Conservation (phyloP, 2,113 vertebrate genomes). For the Pionites leucogaster region DNA sequence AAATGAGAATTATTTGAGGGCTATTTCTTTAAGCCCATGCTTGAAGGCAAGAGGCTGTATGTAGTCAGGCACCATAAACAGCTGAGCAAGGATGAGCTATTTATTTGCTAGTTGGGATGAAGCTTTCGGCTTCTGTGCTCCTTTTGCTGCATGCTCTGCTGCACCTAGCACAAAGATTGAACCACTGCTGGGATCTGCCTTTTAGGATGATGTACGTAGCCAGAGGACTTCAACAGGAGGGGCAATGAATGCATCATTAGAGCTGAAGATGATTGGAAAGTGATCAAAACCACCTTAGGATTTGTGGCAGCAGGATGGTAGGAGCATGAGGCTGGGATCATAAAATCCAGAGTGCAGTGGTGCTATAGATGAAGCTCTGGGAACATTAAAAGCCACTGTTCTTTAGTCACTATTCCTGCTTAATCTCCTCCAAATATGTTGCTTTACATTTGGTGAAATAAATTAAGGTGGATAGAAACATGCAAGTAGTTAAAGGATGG, state of each 20-base stretch:
- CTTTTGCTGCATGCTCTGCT: neutral
- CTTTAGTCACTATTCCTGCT: neutral
- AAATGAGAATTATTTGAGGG: neutral
- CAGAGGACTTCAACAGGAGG: neutral
- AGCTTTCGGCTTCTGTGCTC: neutral
- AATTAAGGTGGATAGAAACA: neutral
- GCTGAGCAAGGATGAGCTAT: neutral
- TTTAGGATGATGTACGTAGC: neutral
- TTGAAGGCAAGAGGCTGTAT: neutral
- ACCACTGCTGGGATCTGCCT: neutral
- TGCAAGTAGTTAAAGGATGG: neutral
- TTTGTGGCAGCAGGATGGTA: neutral
- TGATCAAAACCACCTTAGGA: neutral
- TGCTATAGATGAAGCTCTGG: neutral
- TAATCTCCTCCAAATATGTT: neutral
- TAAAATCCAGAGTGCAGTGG: neutral
- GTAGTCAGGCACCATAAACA: neutral
- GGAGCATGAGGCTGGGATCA: neutral
- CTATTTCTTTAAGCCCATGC: neutral
- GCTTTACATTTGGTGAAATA: neutral
- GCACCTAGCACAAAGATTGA: neutral
- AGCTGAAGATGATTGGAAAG: neutral
- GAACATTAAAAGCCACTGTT: neutral
- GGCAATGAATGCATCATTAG: accelerated
- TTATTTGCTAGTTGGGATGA: neutral